Evolutionary conservation across 2,113 vertebrate species (phyloP), one percentile per base, ranked within the genome.

Genomic region (Hippocampus guttulatus): DNA sequence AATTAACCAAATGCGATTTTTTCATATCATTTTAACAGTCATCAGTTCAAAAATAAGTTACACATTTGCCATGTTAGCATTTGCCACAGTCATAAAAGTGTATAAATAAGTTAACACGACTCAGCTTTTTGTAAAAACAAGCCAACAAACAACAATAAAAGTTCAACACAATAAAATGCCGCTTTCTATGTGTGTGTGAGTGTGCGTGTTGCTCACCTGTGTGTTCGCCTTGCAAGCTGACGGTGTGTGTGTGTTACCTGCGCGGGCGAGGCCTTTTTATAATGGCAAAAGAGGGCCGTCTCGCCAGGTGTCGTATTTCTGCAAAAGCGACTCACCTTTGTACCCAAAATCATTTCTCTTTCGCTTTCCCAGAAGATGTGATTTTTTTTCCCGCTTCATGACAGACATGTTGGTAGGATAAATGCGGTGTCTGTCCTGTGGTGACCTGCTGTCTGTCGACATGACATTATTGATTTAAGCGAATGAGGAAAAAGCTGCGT

Each of bases 181-280:
- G 47, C 5, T 51, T 18, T 8, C 5, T 18, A 9, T 49, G 14
- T 49, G 47, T 49, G 47, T 15, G 10, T 47, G 45, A 23, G 40
- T 64, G 63, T 64, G 40, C 20, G 25, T 10, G 33, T 8, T 14
- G 65, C 89, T 88, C 51, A 89, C 89, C 84, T 83, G 21, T 12
- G 25, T n/a, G 45, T 64, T 81, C 51, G 47, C 67, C 64, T 40
- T 61, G 58, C 0, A 64, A 64, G 61, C 0, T 49, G 68, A 41
- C 63, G 27, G 69, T 52, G 40, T 64, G 68, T 68, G 68, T 81
- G 6, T 81, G 6, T 33, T n/a, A 52, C 45, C 30, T 80, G 68
- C 57, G 21, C 43, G 74, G 75, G 70, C 5, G 47, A 62, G 51
- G 21, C 43, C 1, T 47, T 67, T 68, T 89, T 90, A 85, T 89